A percentile compares a stretch with the other conserved stretches of the same genome.
phyloP scores from a whole-genome alignment of 2,888 invertebrate species.

The Euspilapteryx auroguttella region DNA sequence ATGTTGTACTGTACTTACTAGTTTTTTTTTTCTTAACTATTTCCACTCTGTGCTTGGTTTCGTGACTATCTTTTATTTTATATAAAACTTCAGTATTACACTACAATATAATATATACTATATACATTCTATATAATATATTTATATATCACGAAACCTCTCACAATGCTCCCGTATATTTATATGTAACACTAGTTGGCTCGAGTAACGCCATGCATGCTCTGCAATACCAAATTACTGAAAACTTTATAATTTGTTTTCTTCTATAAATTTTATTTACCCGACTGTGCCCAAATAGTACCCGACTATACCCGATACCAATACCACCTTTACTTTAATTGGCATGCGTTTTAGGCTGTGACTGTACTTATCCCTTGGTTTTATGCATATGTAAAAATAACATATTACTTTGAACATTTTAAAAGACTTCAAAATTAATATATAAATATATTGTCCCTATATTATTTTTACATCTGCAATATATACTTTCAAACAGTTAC shows the following conservation, averaged over 20 bases:
- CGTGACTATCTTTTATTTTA: constrained; percentile 27
- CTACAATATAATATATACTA: constrained; percentile 11
- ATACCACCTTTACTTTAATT: constrained; percentile 23
- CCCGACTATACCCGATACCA: constrained; percentile 28
- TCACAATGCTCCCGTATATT: constrained; percentile 14
- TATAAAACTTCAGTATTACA: constrained; percentile 1
- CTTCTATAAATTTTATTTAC: constrained; percentile 10
- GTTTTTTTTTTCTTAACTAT: constrained; percentile 29
- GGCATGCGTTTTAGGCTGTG: constrained; percentile 56
- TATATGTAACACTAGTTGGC: constrained; percentile 24
- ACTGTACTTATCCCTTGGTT: constrained; percentile 52
- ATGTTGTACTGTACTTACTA: constrained; percentile 17
- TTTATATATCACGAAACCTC: constrained; percentile 30
- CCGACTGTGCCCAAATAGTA: constrained; percentile 20
- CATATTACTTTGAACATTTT: too few species aligned
- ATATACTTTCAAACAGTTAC: constrained; percentile 55
- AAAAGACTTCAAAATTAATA: too few species aligned
- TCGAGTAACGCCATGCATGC: constrained; percentile 35
- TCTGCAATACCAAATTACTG: constrained; percentile 22
- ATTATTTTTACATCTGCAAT: constrained; percentile 12
- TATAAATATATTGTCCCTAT: too few species aligned
- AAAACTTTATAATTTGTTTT: constrained; percentile 11
- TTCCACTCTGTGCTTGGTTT: constrained; percentile 34
- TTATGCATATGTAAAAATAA: too few species aligned
- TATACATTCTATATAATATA: constrained; percentile 10